Conservation (phyloP, 2,888 invertebrate species). For the Leptinotarsa juncta region DNA sequence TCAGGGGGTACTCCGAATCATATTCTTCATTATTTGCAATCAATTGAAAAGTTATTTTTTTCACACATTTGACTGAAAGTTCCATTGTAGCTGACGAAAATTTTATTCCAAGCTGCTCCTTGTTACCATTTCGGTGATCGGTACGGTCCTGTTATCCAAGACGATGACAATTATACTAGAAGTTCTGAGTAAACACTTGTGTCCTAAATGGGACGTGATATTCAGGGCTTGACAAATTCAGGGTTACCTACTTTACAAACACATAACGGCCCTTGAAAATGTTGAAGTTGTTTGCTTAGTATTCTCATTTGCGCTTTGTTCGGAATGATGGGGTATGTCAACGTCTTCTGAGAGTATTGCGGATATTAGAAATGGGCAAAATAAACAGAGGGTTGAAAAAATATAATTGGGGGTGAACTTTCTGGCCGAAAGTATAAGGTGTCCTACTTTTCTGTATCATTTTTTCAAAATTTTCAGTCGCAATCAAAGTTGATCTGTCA, state of each 20-base stretch:
- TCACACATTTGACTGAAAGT: too few species aligned
- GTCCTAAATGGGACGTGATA: slow-evolving; percentile 55
- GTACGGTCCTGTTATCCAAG: slow-evolving; percentile 37
- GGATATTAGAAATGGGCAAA: slow-evolving; percentile 9
- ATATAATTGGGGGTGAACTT: neutral
- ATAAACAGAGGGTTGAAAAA: neutral
- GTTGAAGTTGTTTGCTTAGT: slow-evolving; percentile 46
- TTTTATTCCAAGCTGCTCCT: too few species aligned
- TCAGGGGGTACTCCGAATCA: too few species aligned
- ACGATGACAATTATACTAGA: slow-evolving; percentile 54
- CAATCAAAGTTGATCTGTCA: too few species aligned
- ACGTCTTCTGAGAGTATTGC: slow-evolving; percentile 20
- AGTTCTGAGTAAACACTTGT: slow-evolving; percentile 59
- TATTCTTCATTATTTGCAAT: too few species aligned
- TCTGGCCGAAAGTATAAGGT: too few species aligned
- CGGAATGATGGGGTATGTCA: slow-evolving; percentile 34
- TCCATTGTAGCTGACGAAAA: too few species aligned
- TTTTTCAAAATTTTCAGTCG: too few species aligned
- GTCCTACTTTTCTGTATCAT: too few species aligned
- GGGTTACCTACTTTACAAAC: slow-evolving; percentile 56
- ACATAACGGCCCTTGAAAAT: slow-evolving; percentile 49
- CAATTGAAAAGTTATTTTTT: too few species aligned
- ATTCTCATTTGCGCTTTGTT: slow-evolving; percentile 48
- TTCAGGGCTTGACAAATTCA: slow-evolving; percentile 57
- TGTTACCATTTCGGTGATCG: neutral